Conservation (phyloP, 2,797 vertebrate genomes). For the Ptychadena robeensis region DNA sequence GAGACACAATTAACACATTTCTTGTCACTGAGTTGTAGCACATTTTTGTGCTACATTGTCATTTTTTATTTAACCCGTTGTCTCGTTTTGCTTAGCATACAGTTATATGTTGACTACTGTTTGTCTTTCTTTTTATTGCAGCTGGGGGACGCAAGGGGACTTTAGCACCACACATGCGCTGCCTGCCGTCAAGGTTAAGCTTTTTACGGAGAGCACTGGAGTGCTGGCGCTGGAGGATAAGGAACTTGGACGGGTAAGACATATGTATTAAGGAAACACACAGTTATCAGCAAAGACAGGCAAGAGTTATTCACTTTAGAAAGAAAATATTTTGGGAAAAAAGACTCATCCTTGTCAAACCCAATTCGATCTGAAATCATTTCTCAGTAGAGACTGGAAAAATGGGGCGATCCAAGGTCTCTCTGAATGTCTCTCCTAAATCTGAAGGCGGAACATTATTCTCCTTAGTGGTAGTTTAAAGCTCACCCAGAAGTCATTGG, state of each 20-base stretch:
- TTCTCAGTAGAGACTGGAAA: too few species aligned
- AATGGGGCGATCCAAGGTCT: too few species aligned
- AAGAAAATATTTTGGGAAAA: neutral
- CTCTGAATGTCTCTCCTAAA: too few species aligned
- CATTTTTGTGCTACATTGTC: constrained; percentile 56
- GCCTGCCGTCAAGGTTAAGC: constrained; percentile 96
- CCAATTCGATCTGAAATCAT: too few species aligned
- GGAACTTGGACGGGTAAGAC: constrained; percentile 92
- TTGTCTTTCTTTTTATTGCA: constrained; percentile 72
- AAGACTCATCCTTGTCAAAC: neutral
- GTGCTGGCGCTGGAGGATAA: constrained; percentile 97
- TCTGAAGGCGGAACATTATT: too few species aligned
- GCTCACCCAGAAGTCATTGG: too few species aligned
- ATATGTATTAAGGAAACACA: neutral
- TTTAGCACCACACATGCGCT: constrained; percentile 95
- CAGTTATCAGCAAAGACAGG: neutral
- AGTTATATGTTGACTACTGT: neutral
- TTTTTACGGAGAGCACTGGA: constrained; percentile 96
- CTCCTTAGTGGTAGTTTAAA: too few species aligned
- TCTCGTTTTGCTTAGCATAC: neutral
- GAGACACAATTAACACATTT: constrained; percentile 69
- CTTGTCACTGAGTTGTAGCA: constrained; percentile 62
- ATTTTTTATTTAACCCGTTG: constrained; percentile 65
- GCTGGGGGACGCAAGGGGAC: constrained; percentile 98
- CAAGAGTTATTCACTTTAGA: neutral